Conservation (phyloP, 2,888 invertebrate genomes). For the Drosophila mimica region DNA sequence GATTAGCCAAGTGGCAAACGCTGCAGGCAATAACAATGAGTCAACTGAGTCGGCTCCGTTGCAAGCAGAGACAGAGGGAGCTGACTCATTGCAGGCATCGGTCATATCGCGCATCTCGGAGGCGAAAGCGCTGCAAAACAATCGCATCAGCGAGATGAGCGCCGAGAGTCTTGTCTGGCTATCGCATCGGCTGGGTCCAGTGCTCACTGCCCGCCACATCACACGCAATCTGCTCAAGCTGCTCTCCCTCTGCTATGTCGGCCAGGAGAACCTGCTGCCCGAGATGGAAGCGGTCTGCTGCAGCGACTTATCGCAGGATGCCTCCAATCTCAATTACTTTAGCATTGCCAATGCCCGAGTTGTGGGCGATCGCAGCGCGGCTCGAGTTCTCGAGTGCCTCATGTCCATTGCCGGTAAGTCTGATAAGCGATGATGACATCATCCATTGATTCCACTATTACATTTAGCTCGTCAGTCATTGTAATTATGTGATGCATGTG, state of each 20-base stretch:
- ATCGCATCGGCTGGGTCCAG: conserved; percentile 96
- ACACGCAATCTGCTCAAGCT: conserved; percentile 96
- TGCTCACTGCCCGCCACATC: conserved; percentile 95
- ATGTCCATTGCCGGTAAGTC: conserved; percentile 92
- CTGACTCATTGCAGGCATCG: conserved; percentile 83
- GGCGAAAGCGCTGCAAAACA: conserved; percentile 82
- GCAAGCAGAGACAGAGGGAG: conserved; percentile 52
- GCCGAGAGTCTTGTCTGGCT: conserved; percentile 96
- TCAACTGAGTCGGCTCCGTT: conserved; percentile 27
- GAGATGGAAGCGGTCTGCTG: conserved; percentile 52
- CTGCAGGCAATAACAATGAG: conserved; percentile 31
- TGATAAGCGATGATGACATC: not conserved
- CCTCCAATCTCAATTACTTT: conserved; percentile 87
- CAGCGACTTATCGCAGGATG: conserved; percentile 79
- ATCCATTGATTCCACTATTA: not conserved
- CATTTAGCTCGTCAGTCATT: not conserved
- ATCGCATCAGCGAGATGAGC: conserved; percentile 93
- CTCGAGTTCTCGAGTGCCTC: conserved; percentile 95
- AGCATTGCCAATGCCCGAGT: conserved; percentile 89
- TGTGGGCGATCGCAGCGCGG: conserved; percentile 92
- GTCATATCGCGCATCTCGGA: conserved; percentile 83
- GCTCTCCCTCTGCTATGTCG: conserved; percentile 96
- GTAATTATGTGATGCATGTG: too few relatives aligned
- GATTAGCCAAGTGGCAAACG: conserved; percentile 69
- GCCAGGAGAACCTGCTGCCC: conserved; percentile 90